Evolutionary conservation across 1,140 invertebrate species (phyloP).

Genomic region (Phortica variegata): DNA sequence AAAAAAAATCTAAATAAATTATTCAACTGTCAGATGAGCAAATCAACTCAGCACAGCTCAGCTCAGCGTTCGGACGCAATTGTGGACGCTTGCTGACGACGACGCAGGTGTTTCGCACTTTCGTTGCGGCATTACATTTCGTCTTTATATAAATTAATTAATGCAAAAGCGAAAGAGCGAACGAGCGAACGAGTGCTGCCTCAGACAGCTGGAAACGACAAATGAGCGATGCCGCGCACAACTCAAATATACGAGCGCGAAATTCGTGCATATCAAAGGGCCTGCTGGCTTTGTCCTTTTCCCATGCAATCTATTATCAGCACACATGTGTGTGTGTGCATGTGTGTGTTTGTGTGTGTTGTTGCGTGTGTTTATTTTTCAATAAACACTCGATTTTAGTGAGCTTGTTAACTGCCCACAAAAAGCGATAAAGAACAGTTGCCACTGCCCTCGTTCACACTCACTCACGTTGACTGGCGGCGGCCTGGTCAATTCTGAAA

Average conservation of each 20-base stretch:
- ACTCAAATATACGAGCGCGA: too few relatives aligned
- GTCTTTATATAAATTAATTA: constrained; percentile 49
- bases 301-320: too few relatives aligned
- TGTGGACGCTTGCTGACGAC: constrained; percentile 47
- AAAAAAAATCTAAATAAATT: constrained; percentile 49
- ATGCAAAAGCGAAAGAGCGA: constrained; percentile 28
- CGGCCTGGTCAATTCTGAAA: constrained; percentile 12
- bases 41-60: too few relatives aligned
- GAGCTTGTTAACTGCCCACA: constrained; percentile 48
- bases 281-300: too few relatives aligned
- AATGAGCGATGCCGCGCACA: too few relatives aligned
- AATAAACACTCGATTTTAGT: constrained; percentile 20
- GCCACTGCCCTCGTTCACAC: constrained; percentile 20
- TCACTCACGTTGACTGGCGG: constrained; percentile 13
- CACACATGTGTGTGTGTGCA: constrained; percentile 30
- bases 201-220: too few relatives aligned
- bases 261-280: too few relatives aligned
- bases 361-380: constrained; percentile 1
- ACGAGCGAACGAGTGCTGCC: too few relatives aligned
- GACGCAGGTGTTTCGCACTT: constrained; percentile 51
- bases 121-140: constrained; percentile 49
- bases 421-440: constrained; percentile 51
- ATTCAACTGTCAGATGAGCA: constrained; percentile 51
- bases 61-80: too few relatives aligned
- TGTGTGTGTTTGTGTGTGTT: background rate